Evolutionary conservation across 2,113 vertebrate genomes (phyloP), one percentile per base, ranked within the genome.

Genomic region (Aegotheles bennettii): DNA sequence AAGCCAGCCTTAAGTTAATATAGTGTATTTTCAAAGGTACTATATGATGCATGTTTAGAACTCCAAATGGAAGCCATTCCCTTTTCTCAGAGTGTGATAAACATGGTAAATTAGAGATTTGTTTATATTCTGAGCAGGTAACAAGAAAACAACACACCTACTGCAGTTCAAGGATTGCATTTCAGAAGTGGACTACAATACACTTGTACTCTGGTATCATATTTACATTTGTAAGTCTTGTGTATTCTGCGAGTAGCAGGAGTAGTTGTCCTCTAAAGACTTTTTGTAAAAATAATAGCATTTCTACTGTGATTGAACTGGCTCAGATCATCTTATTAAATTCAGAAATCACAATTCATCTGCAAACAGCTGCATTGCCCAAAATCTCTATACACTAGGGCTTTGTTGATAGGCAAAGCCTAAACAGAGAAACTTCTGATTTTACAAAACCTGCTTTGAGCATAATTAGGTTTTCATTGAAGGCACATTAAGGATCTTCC

Each of bases 101-200:
- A 90, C 69, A 53, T 74, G 26, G 80, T 71, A 92, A 91, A 93
- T 89, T 76, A 90, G 84, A 93, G 29, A 88, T 88, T 84, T 93
- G 54, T 96, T 97, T 94, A 73, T 91, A 97, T 95, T 94, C 96
- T 73, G 81, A 94, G 82, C 94, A 95, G 87, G 81, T 82, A 95
- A 90, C 76, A 88, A 71, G 75, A 88, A 89, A 96, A 76, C 64
- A 84, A 48, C 74, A 26, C 38, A 63, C 47, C 75, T 67, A 73
- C 84, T 74, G 70, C 71, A 79, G 75, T 60, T 85, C 83, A 71
- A 91, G 88, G 63, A 59, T 8, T 69, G 29, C 43, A 75, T 95
- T 93, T 92, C 86, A 90, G n/a, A 86, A 82, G 53, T 65, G 40
- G 45, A 17, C 42, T 71, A 26, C 0, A 1, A 28, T 57, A 84